Evolutionary conservation across 2,113 vertebrate genomes (phyloP).

Genomic region (Smithornis capensis): DNA sequence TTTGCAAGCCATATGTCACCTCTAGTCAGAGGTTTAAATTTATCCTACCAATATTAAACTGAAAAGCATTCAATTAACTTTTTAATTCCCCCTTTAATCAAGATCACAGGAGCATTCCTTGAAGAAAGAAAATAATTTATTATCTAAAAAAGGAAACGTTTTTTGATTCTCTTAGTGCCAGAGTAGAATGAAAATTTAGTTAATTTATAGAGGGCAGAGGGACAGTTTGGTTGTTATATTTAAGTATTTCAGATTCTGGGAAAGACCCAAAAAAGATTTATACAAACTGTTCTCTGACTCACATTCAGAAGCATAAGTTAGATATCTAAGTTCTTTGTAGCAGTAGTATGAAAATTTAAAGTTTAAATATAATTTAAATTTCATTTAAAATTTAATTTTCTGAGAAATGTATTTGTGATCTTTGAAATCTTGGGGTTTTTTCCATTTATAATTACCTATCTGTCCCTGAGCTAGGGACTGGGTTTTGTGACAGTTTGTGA

Average conservation of each 20-base stretch:
- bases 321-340: background rate
- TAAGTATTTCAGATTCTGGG: background rate
- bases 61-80: background rate
- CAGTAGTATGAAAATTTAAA: background rate
- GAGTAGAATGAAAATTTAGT: background rate
- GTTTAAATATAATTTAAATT: no score
- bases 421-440: background rate
- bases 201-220: background rate
- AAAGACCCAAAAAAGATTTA: background rate
- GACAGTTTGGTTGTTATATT: background rate
- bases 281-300: background rate
- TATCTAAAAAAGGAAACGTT: background rate
- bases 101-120: background rate
- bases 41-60: background rate
- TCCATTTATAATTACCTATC: background rate
- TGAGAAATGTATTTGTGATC: background rate
- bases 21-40: background rate
- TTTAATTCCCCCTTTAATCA: background rate
- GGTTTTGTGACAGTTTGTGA: background rate
- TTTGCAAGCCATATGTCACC: constrained; percentile 14
- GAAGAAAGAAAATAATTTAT: background rate
- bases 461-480: background rate
- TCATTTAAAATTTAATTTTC: background rate
- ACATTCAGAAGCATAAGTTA: background rate
- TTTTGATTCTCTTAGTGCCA: background rate